These are phyloP conservation scores for Anastrepha obliqua DNA, from an alignment of 1,140 invertebrate genomes.

Conservation along the genomic window DNA sequence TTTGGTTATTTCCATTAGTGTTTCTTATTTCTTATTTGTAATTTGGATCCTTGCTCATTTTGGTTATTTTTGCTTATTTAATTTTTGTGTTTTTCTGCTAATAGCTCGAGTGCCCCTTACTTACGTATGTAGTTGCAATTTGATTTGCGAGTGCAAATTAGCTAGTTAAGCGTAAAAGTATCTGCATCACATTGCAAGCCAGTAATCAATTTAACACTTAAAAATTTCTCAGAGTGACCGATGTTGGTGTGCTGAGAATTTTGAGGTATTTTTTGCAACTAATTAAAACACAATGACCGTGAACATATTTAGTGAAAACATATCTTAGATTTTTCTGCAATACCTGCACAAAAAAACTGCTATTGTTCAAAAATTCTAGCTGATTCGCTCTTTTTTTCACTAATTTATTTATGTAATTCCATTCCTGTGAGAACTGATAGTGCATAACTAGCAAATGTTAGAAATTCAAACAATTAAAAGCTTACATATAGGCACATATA, in stretches of 20 bases:
- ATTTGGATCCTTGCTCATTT: neutral
- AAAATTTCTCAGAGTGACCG: neutral
- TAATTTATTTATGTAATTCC: too few species aligned
- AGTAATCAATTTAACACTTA: conserved; percentile 37
- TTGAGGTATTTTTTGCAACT: conserved; percentile 4
- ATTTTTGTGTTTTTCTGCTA: neutral
- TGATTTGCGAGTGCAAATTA: conserved; percentile 9
- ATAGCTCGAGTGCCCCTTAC: neutral
- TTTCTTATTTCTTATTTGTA: neutral
- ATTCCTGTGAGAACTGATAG: too few species aligned
- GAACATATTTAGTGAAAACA: neutral
- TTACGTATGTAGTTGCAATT: neutral
- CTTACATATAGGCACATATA: too few species aligned
- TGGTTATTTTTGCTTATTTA: neutral
- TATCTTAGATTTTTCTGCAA: neutral
- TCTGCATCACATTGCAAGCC: neutral
- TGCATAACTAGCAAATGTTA: too few species aligned
- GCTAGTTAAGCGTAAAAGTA: conserved; percentile 22
- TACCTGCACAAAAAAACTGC: too few species aligned
- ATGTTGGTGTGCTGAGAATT: neutral
- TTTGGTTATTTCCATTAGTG: neutral
- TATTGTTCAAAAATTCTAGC: too few species aligned
- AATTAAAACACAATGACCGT: conserved; percentile 20
- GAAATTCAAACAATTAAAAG: too few species aligned
- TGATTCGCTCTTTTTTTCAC: too few species aligned